Evolutionary conservation across 2,888 invertebrate species (phyloP).

Genomic region (Leptinotarsa rubiginosa): DNA sequence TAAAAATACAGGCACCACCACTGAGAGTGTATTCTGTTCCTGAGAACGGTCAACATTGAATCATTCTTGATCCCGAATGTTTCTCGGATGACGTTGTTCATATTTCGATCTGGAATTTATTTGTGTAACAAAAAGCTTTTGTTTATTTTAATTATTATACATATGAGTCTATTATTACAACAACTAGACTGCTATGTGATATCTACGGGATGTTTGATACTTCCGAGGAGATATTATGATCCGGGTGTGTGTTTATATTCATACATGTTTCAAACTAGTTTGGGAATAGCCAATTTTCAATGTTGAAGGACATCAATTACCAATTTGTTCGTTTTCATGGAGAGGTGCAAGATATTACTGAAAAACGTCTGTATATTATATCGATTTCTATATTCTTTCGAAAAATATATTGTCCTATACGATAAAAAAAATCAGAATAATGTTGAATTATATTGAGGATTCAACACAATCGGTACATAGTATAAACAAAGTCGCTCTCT

Average conservation of each 20-base stretch:
- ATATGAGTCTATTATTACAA: conserved; percentile 21
- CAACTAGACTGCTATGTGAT: not conserved
- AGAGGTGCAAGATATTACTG: no score
- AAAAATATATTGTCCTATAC: no score
- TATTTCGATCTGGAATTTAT: conserved; percentile 30
- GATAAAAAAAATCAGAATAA: no score
- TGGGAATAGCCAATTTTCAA: no score
- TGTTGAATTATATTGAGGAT: no score
- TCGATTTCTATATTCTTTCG: no score
- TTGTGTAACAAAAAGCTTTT: conserved; percentile 28
- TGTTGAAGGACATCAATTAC: no score
- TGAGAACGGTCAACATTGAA: conserved; percentile 4
- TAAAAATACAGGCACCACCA: conserved; percentile 22
- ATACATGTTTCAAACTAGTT: not conserved
- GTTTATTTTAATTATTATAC: conserved; percentile 36
- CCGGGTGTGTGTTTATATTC: not conserved
- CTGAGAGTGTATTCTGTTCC: not conserved
- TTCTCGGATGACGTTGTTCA: conserved; percentile 26
- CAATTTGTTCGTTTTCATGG: no score
- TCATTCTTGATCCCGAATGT: conserved; percentile 11
- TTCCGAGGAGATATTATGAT: not conserved
- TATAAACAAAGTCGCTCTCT: no score
- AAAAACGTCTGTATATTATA: no score
- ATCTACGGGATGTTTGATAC: conserved; percentile 18
- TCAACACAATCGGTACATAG: no score